A percentile compares a stretch with the other conserved stretches of the same genome.
Evolutionary conservation across 2,888 invertebrate species (phyloP).

Genomic region (Caenorhabditis sp.): DNA sequence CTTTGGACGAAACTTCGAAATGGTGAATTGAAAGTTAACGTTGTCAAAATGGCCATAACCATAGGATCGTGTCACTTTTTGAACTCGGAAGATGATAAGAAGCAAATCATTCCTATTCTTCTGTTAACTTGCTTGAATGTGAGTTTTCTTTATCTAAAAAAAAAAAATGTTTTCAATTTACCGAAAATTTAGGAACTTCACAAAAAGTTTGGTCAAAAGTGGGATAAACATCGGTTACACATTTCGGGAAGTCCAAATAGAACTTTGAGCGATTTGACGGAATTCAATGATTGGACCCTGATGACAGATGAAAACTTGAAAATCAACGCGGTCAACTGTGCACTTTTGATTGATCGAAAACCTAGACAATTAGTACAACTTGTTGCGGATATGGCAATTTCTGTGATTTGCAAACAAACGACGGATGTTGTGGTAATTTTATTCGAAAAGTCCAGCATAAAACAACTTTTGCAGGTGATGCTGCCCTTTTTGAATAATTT

Average conservation of each 20-base stretch:
- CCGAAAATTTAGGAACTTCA: not conserved
- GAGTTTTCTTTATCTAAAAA: not conserved
- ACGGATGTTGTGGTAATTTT: not conserved
- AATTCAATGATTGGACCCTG: not conserved
- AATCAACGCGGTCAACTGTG: not conserved
- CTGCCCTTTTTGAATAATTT: no score
- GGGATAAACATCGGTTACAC: not conserved
- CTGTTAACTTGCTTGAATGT: not conserved
- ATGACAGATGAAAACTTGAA: not conserved
- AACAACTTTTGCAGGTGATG: no score
- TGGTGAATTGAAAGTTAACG: not conserved
- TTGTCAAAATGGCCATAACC: not conserved
- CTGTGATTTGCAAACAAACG: not conserved
- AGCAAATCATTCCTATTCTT: not conserved
- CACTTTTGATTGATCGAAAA: not conserved
- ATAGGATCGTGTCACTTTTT: not conserved
- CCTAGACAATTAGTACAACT: not conserved
- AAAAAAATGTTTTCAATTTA: no score
- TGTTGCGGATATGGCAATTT: not conserved
- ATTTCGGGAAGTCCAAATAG: not conserved
- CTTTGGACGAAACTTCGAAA: not conserved
- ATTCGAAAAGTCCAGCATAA: no score
- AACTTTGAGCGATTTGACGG: not conserved
- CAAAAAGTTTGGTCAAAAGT: not conserved
- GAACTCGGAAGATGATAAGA: not conserved